phyloP scores from a whole-genome alignment of 1,140 invertebrate genomes.

The Notospermus geniculatus region DNA sequence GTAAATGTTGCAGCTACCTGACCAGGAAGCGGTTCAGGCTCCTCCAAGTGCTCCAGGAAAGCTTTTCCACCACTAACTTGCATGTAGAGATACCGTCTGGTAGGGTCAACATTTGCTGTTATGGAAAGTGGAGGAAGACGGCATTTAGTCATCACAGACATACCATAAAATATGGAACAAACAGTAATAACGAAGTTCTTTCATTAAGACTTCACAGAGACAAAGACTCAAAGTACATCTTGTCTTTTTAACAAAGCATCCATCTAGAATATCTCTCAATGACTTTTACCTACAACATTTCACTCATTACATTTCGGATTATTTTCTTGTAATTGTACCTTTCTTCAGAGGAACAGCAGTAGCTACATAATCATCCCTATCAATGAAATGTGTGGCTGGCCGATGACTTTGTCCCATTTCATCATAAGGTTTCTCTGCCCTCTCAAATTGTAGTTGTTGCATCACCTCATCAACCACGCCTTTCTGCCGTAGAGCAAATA shows the following conservation, averaged over 20 bases:
- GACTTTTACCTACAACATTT: too few relatives aligned
- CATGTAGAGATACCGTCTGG: slow-evolving; percentile 46
- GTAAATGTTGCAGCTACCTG: slow-evolving; percentile 42
- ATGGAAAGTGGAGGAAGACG: too few relatives aligned
- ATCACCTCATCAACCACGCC: slow-evolving; percentile 49
- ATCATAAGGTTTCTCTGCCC: background rate
- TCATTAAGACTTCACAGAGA: too few relatives aligned
- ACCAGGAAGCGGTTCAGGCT: slow-evolving; percentile 39
- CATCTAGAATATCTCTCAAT: too few relatives aligned
- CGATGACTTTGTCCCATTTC: slow-evolving; percentile 19
- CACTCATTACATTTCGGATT: too few relatives aligned
- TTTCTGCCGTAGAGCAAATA: slow-evolving; percentile 38
- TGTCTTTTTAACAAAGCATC: too few relatives aligned
- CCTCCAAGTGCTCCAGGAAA: slow-evolving; percentile 49
- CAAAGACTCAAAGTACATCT: too few relatives aligned
- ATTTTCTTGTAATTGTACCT: too few relatives aligned
- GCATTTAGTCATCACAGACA: too few relatives aligned
- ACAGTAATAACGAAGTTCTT: too few relatives aligned
- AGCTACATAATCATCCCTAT: slow-evolving; percentile 27
- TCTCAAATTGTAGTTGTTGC: slow-evolving; percentile 40
- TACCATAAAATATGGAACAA: too few relatives aligned
- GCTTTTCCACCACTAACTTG: slow-evolving; percentile 48
- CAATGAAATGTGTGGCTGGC: slow-evolving; percentile 39
- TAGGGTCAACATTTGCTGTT: slow-evolving; percentile 52
- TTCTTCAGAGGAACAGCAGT: too few relatives aligned